These are phyloP conservation scores for Ophion obscuratus DNA, from an alignment of 2,888 invertebrate genomes.

Conservation along the genomic window DNA sequence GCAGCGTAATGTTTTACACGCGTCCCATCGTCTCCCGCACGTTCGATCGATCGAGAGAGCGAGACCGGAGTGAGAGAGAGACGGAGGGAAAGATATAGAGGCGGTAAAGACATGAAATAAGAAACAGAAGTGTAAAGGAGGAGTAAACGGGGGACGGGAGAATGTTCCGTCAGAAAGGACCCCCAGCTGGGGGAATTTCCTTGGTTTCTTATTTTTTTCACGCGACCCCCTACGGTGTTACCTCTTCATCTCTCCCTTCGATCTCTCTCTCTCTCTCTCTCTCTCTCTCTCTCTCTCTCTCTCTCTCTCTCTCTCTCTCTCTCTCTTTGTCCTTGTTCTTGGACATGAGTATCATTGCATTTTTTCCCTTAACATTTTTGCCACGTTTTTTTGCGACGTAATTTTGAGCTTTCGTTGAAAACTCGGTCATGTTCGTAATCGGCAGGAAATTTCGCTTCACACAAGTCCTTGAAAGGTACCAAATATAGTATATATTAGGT, in stretches of 20 bases:
- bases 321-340: background rate
- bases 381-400: background rate
- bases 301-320: background rate
- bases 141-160: conserved; percentile 45
- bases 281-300: conserved; percentile 20
- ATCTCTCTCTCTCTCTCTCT: conserved; percentile 49
- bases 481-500: too few relatives aligned
- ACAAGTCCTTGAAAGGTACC: too few relatives aligned
- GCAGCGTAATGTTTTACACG: conserved; percentile 59
- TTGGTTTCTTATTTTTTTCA: conserved; percentile 76
- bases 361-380: conserved; percentile 1
- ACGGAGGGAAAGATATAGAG: background rate
- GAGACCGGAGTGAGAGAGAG: conserved; percentile 15
- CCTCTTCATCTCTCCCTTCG: conserved; percentile 78
- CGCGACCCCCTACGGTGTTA: conserved; percentile 79
- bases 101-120: conserved; percentile 35
- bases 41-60: conserved; percentile 2
- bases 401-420: too few relatives aligned
- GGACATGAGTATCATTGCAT: background rate
- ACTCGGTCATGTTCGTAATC: too few relatives aligned
- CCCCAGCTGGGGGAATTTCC: conserved; percentile 78
- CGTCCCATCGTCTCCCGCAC: conserved; percentile 19
- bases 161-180: conserved; percentile 75
- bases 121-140: conserved; percentile 32
- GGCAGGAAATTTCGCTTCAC: too few relatives aligned